These are phyloP conservation scores for Rousettus leschenaultii DNA, from an alignment of 2,113 vertebrate species.

Conservation along the genomic window DNA sequence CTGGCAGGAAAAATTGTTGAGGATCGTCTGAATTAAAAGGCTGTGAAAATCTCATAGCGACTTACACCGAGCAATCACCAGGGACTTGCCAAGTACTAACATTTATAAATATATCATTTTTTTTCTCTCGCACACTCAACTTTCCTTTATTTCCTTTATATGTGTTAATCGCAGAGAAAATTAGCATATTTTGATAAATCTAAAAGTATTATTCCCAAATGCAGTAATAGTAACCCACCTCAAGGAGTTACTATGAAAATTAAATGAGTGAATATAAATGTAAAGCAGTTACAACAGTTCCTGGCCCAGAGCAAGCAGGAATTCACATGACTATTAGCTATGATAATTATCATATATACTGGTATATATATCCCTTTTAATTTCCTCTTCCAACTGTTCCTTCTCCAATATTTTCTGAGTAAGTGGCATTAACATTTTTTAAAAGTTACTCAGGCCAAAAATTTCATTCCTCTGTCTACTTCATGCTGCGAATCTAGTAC, in stretches of 20 bases:
- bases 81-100: not conserved
- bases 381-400: not conserved
- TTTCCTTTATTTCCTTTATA: not conserved
- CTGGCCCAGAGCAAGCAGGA: not conserved
- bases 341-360: not conserved
- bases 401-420: not conserved
- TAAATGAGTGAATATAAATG: not conserved
- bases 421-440: not conserved
- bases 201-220: not conserved
- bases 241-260: not conserved
- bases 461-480: not conserved
- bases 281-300: not conserved
- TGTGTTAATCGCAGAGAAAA: not conserved
- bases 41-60: not conserved
- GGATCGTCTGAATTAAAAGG: not conserved
- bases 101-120: not conserved
- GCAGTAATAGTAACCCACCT: not conserved
- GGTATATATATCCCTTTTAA: not conserved
- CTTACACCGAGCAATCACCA: not conserved
- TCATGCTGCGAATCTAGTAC: not conserved
- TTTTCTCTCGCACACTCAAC: not conserved
- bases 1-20: not conserved
- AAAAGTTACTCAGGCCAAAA: not conserved
- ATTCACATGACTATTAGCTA: not conserved
- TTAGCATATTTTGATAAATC: not conserved